A percentile compares a stretch with the other conserved stretches of the same genome.
Conservation (phyloP, 2,113 vertebrate genomes). For the Platichthys flesus region DNA sequence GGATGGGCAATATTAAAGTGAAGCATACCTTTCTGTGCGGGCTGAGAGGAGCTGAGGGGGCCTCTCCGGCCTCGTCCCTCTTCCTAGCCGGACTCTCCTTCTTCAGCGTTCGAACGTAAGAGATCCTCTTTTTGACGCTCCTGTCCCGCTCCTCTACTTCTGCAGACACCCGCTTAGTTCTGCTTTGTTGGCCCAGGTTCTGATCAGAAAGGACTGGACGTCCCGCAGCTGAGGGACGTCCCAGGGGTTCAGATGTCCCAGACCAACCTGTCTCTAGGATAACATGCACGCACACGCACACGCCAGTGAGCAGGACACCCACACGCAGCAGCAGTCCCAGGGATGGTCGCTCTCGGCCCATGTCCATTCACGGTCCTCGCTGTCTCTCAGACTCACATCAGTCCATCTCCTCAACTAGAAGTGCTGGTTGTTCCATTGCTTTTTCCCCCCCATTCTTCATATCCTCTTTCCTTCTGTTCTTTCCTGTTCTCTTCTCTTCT, state of each 20-base stretch:
- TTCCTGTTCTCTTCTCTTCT: constrained; percentile 7
- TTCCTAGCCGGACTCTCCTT: constrained; percentile 28
- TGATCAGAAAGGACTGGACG: constrained; percentile 19
- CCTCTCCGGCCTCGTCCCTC: constrained; percentile 20
- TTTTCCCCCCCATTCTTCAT: constrained; percentile 52
- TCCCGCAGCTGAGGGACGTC: constrained; percentile 2
- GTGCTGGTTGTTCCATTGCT: background rate
- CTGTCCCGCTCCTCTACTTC: constrained; percentile 23
- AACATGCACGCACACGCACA: constrained; percentile 73
- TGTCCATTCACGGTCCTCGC: constrained; percentile 46
- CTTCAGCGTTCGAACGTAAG: constrained; percentile 43
- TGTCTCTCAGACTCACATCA: constrained; percentile 18
- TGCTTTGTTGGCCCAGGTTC: constrained; percentile 24
- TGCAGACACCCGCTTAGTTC: constrained; percentile 13
- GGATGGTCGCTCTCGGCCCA: constrained; percentile 62
- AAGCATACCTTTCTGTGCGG: constrained; percentile 77
- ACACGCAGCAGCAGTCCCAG: constrained; percentile 65
- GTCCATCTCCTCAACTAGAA: constrained; percentile 36
- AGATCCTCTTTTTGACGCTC: constrained; percentile 47
- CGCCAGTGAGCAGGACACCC: constrained; percentile 59
- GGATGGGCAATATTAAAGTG: constrained; percentile 21
- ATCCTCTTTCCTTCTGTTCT: background rate
- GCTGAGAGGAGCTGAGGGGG: constrained; percentile 17
- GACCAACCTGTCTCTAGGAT: constrained; percentile 69
- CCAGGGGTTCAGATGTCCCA: constrained; percentile 25